Base-by-base conservation (phyloP, 2,888 invertebrate genomes). In the Alloplasta piceator region DNA sequence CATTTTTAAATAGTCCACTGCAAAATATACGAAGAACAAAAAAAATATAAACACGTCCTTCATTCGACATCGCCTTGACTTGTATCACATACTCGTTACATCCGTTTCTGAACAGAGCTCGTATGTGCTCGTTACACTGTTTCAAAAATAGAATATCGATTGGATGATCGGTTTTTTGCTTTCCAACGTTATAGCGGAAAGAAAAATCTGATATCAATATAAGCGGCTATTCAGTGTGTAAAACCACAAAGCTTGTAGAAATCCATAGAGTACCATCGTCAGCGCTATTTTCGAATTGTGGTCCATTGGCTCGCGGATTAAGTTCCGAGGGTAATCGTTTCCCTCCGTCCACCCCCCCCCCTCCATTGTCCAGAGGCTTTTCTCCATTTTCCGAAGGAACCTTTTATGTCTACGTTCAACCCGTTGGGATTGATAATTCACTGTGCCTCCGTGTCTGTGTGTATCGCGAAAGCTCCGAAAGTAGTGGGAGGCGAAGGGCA, bases 201-300 rank as follows among this genome's bases (percentile, higher is more conserved):
- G 2, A 39, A 60, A 60, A 41, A 41, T 50, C 38, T 38, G 14
- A 50, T 38, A 64, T 64, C 5, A 7, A 36, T 64, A 26, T 26
- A 3, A 26, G 26, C 26, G 7, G 48, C 6, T 14, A 26, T 26
- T 10, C 0, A 38, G 36, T 64, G 26, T 41, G 14, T 12, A 39
- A 12, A 78, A 16, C 41, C 46, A 38, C 14, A 38, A 41, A 6
- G n/a, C 38, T n/a, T 50, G 6, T 5, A 50, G 14, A 38, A 56
- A 39, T 58, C 46, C 63, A 55, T 16, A 56, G 55, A 52, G 46
- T 41, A 36, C 9, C 36, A 26, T 75, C 58, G 74, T 70, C 74
- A 52, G 71, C 74, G 46, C 66, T 66, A 68, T 71, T 75, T 80
- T 26, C 26, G 61, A 66, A 80, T 66, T 43, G 52, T 52, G 52